Conservation (phyloP, 92 coral and sea anemone genomes). For the Porites cylindrica region DNA sequence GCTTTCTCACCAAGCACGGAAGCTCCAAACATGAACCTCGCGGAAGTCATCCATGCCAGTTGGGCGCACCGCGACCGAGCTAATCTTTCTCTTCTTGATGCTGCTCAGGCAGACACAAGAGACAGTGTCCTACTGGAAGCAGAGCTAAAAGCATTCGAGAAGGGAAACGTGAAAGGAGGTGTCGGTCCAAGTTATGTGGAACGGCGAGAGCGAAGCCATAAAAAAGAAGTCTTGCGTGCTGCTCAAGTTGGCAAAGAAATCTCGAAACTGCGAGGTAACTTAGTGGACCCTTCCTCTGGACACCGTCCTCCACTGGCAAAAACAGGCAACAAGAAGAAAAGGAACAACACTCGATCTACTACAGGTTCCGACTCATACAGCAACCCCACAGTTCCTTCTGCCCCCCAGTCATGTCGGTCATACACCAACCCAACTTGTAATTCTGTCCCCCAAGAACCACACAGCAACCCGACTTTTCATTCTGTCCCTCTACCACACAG, state of each 20-base stretch:
- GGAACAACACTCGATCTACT: too few species aligned
- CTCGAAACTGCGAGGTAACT: neutral
- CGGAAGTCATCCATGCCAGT: slow-evolving; percentile 29
- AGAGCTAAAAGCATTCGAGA: slow-evolving; percentile 15
- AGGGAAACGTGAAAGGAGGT: neutral
- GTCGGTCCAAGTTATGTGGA: slow-evolving; percentile 28
- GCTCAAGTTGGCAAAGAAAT: neutral
- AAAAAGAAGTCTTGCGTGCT: neutral
- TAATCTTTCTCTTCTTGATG: slow-evolving; percentile 18
- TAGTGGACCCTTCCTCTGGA: slow-evolving; percentile 13
- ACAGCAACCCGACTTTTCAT: too few species aligned
- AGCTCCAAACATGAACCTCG: slow-evolving; percentile 29
- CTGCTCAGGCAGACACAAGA: slow-evolving; percentile 9
- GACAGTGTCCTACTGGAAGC: slow-evolving; percentile 25
- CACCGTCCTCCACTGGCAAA: neutral
- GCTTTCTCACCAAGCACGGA: slow-evolving; percentile 15
- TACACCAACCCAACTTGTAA: too few species aligned
- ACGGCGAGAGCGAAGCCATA: neutral
- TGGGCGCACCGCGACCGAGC: slow-evolving; percentile 21
- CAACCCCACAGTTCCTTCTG: too few species aligned
- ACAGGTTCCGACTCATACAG: too few species aligned
- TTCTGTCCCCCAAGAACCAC: too few species aligned
- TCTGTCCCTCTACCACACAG: too few species aligned
- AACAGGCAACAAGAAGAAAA: too few species aligned
- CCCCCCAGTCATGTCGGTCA: too few species aligned